These are phyloP conservation scores for Orthosia incerta DNA, from an alignment of 2,888 invertebrate species.

Conservation along the genomic window DNA sequence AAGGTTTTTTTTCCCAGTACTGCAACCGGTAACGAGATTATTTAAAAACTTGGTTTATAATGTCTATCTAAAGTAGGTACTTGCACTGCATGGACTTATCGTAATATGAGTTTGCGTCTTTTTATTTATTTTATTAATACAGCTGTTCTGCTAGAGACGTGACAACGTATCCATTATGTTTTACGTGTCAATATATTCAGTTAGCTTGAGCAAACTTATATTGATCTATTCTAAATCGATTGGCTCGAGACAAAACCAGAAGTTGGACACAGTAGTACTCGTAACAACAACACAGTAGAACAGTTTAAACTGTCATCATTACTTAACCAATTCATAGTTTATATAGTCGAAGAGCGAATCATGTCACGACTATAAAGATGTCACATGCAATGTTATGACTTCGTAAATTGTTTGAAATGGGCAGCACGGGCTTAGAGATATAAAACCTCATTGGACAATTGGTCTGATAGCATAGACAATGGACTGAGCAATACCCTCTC, in stretches of 20 bases:
- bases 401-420: slow-evolving; percentile 72
- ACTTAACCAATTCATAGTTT: slow-evolving; percentile 65
- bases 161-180: neutral
- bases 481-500: neutral
- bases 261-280: neutral
- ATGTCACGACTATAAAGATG: slow-evolving; percentile 72
- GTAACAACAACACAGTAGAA: slow-evolving; percentile 15
- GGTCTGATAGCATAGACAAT: slow-evolving; percentile 35
- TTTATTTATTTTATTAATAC: neutral
- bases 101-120: neutral
- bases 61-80: neutral
- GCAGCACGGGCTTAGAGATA: slow-evolving; percentile 71
- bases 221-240: neutral
- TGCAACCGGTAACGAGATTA: neutral
- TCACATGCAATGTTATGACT: slow-evolving; percentile 73
- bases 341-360: slow-evolving; percentile 61
- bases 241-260: neutral
- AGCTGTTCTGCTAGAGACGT: neutral
- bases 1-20: neutral
- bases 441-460: slow-evolving; percentile 71
- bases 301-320: slow-evolving; percentile 54
- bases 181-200: no score
- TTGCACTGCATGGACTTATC: neutral
- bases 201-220: no score
- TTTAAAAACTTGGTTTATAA: neutral